Evolutionary conservation across 1,140 invertebrate species (phyloP), one percentile per base, ranked within the genome.

Genomic region (Brachionus angularis): DNA sequence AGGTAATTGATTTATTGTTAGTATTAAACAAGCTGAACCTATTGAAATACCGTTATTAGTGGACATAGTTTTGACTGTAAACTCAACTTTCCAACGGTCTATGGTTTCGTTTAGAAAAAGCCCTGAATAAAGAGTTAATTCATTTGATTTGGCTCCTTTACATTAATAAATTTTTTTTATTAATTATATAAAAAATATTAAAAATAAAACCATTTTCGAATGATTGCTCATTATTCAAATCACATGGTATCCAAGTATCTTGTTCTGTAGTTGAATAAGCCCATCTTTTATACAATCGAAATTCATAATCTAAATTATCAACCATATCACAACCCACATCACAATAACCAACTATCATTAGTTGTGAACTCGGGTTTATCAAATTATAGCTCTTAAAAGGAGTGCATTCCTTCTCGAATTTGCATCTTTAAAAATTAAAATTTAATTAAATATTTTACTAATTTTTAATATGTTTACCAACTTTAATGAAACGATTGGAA

Each of bases 241-340:
- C 34, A 10, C 21, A 50, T n/a, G 5, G 14, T 25, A 47, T 18
- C 62, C 62, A 67, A 47, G 25, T 47, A 23, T 47, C 61, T 16
- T n/a, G 25, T 14, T 67, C 62, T 5, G 12, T 29, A n/a, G 27
- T 23, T 33, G 42, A 33, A 25, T 47, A 27, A 12, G 25, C 29
- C 62, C 62, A 67, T 47, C 25, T 67, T 36, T 49, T 67, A 67
- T 33, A 67, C 18, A 67, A 47, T 16, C 25, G 16, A 16, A 29
- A 67, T 8, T 67, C 62, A 67, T 47, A 67, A 47, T 46, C 42
- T 23, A 47, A 46, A 18, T 25, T 47, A 16, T 7, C 18, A n/a
- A 47, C 47, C 14, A 34, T 47, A 18, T 50, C 62, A 31, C 62
- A 67, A 12, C 42, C 62, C 33, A 5, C 29, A 18, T 47, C 62